Percentiles rank a stretch among this genome's conserved stretches.
phyloP scores from a whole-genome alignment of 2,797 vertebrate genomes.

The Etheostoma nigrum region DNA sequence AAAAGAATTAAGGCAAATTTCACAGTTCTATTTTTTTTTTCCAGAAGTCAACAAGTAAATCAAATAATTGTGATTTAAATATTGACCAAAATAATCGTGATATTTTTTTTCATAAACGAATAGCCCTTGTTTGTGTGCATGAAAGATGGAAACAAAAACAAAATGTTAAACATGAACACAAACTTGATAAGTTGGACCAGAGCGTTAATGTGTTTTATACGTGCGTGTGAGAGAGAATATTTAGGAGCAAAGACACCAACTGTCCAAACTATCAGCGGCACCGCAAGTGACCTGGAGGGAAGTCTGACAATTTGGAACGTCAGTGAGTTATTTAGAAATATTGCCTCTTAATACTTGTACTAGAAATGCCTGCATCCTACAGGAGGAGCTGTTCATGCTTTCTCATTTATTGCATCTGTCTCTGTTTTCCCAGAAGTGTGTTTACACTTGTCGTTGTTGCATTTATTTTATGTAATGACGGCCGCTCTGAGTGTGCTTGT shows the following conservation, averaged over 20 bases:
- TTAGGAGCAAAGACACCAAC: neutral
- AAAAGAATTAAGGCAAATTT: too few species aligned
- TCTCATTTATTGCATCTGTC: constrained; percentile 9
- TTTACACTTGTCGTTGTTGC: constrained; percentile 34
- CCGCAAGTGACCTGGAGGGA: neutral
- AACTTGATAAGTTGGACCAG: neutral
- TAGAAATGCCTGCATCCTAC: constrained; percentile 7
- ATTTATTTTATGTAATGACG: constrained; percentile 23
- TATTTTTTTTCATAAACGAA: too few species aligned
- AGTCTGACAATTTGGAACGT: constrained; percentile 5
- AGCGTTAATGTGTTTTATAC: neutral
- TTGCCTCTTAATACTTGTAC: neutral
- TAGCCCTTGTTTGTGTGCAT: neutral
- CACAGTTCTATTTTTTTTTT: too few species aligned
- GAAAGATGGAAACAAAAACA: neutral
- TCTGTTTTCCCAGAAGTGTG: constrained; percentile 24
- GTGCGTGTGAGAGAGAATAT: neutral
- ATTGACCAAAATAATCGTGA: too few species aligned
- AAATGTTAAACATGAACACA: neutral
- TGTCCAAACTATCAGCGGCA: neutral
- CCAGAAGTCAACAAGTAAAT: too few species aligned
- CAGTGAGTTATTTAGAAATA: neutral
- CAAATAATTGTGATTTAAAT: too few species aligned
- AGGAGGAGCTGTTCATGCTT: neutral
- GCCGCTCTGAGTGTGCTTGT: constrained; percentile 18